Evolutionary conservation across 2,888 invertebrate species (phyloP).

Genomic region (Clistopyga incitator): DNA sequence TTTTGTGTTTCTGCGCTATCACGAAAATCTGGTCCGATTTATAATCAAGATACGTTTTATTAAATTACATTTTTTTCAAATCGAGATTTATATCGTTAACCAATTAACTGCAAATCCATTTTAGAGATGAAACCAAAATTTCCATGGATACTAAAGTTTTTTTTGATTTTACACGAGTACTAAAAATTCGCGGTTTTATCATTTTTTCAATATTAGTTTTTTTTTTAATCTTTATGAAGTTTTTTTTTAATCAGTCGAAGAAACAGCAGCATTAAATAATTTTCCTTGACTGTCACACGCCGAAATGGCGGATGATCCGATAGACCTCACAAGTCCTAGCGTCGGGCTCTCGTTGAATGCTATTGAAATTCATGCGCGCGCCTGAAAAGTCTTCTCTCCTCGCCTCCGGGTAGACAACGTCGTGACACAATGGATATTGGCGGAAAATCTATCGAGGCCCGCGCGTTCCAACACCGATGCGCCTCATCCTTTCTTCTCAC

Average conservation of each 20-base stretch:
- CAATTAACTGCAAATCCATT: background rate
- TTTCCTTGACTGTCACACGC: conserved; percentile 20
- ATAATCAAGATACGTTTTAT: background rate
- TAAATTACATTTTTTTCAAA: too few relatives aligned
- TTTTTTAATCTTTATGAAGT: background rate
- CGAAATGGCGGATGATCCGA: conserved; percentile 52
- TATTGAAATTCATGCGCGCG: conserved; percentile 62
- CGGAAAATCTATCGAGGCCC: conserved; percentile 53
- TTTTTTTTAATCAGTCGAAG: background rate
- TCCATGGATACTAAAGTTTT: background rate
- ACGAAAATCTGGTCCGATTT: background rate
- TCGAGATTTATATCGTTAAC: background rate
- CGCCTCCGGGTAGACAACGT: conserved; percentile 48
- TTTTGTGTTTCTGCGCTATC: background rate
- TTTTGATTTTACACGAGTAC: background rate
- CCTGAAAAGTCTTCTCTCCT: conserved; percentile 50
- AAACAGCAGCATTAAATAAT: conserved; percentile 21
- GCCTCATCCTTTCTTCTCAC: conserved; percentile 10
- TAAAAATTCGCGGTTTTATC: background rate
- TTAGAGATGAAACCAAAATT: background rate
- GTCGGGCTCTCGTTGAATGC: conserved; percentile 37
- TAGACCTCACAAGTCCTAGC: conserved; percentile 45
- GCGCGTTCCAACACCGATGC: conserved; percentile 31
- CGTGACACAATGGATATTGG: conserved; percentile 53
- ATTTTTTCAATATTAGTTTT: background rate